A percentile compares a stretch with the other conserved stretches of the same genome.
These are phyloP conservation scores for Proctacanthus coquilletti DNA, from an alignment of 1,140 invertebrate species.

Conservation along the genomic window DNA sequence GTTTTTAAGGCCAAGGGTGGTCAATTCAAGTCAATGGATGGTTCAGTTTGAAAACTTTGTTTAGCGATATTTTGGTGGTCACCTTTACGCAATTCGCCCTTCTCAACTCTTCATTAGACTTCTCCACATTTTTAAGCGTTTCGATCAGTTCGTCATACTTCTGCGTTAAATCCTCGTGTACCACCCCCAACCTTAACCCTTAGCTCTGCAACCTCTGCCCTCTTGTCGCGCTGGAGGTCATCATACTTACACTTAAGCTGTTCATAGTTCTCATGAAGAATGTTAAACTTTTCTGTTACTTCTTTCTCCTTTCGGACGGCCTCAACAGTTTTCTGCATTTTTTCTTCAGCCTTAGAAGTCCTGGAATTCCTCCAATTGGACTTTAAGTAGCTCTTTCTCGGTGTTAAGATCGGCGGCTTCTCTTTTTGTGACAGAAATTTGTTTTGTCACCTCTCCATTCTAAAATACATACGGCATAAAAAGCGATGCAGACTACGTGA, in stretches of 20 bases:
- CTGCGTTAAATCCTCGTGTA: conserved; percentile 15
- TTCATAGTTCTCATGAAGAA: conserved; percentile 8
- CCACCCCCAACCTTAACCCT: conserved; percentile 9
- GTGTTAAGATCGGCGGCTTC: conserved; percentile 36
- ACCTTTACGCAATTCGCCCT: too few species aligned
- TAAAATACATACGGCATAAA: too few species aligned
- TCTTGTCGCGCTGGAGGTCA: conserved; percentile 7
- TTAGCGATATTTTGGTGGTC: too few species aligned
- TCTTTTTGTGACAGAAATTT: conserved; percentile 32
- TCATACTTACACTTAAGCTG: conserved; percentile 7
- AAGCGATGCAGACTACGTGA: too few species aligned
- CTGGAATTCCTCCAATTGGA: conserved; percentile 37
- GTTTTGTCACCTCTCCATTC: conserved; percentile 64
- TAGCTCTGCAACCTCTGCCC: conserved; percentile 10
- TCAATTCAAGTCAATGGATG: too few species aligned
- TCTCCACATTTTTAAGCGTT: conserved; percentile 19
- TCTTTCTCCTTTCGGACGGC: conserved; percentile 12
- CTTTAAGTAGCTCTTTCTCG: conserved; percentile 36
- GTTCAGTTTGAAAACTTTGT: too few species aligned
- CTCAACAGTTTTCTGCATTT: conserved; percentile 35
- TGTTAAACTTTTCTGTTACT: conserved; percentile 8
- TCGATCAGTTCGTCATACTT: conserved; percentile 22
- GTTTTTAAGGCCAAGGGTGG: too few species aligned
- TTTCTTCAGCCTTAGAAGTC: conserved; percentile 35
- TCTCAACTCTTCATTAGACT: conserved; percentile 27